A percentile compares a stretch with the other conserved stretches of the same genome.
These are phyloP conservation scores for Hyperopisus bebe DNA, from an alignment of 2,113 vertebrate genomes.

Conservation along the genomic window DNA sequence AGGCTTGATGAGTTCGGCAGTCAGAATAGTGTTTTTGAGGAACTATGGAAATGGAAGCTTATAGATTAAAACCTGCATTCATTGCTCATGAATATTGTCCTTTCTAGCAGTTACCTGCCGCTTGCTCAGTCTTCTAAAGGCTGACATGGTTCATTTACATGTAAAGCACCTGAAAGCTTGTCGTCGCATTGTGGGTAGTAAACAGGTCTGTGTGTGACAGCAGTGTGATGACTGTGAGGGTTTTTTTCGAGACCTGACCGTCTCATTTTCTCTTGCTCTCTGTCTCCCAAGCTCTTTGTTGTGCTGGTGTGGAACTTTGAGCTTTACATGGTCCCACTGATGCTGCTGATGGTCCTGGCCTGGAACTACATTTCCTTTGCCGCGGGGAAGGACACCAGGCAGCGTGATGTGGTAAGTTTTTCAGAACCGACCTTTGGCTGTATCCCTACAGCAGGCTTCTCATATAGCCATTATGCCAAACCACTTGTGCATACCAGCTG, in stretches of 20 bases:
- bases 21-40: neutral
- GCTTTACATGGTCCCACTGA: constrained; percentile 92
- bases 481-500: neutral
- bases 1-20: neutral
- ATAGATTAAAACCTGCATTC: neutral
- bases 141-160: constrained; percentile 9
- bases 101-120: neutral
- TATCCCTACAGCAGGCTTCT: constrained; percentile 39
- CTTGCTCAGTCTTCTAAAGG: neutral
- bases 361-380: constrained; percentile 92
- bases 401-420: constrained; percentile 80
- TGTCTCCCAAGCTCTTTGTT: constrained; percentile 76
- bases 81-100: neutral
- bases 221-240: neutral
- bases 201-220: neutral
- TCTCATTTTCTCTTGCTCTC: constrained; percentile 32
- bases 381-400: constrained; percentile 87
- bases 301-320: constrained; percentile 98
- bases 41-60: neutral
- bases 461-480: constrained; percentile 27
- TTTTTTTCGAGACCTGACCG: neutral
- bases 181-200: neutral
- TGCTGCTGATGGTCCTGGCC: constrained; percentile 76
- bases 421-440: neutral
- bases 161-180: constrained; percentile 5